phyloP scores from a whole-genome alignment of 2,113 vertebrate species.

The Antechinus stuartii region DNA sequence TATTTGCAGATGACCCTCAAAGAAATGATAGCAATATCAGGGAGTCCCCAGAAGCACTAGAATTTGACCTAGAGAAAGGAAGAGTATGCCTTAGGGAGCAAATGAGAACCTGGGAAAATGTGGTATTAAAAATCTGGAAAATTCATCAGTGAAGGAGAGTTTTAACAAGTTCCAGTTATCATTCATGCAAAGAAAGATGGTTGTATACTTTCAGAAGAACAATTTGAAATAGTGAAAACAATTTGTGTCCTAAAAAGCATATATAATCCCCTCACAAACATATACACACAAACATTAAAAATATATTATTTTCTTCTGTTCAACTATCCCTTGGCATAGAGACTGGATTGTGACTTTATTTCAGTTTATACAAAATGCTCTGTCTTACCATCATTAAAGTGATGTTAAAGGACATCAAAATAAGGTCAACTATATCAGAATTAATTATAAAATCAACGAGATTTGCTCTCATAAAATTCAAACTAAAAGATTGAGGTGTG shows the following conservation, averaged over 20 bases:
- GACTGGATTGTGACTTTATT: neutral
- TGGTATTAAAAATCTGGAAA: constrained; percentile 20
- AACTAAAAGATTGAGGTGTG: neutral
- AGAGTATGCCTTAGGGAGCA: constrained; percentile 9
- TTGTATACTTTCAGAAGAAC: neutral
- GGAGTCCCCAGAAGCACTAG: constrained; percentile 41
- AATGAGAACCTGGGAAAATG: constrained; percentile 15
- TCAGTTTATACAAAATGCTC: neutral
- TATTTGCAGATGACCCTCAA: constrained; percentile 23
- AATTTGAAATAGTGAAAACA: neutral
- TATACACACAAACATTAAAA: neutral
- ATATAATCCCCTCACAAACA: neutral
- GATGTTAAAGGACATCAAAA: constrained; percentile 29
- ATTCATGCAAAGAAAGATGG: neutral
- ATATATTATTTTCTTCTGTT: neutral
- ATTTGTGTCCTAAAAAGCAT: neutral
- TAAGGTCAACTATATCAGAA: constrained; percentile 16
- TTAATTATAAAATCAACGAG: constrained; percentile 9
- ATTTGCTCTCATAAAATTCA: neutral
- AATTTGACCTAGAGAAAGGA: constrained; percentile 45
- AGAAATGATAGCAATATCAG: constrained; percentile 30
- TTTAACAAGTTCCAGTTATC: neutral
- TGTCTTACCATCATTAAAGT: neutral
- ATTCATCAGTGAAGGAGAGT: constrained; percentile 21
- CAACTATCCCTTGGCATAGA: neutral